These are phyloP conservation scores for Gonioctena quinquepunctata DNA, from an alignment of 1,140 invertebrate species.

Conservation along the genomic window DNA sequence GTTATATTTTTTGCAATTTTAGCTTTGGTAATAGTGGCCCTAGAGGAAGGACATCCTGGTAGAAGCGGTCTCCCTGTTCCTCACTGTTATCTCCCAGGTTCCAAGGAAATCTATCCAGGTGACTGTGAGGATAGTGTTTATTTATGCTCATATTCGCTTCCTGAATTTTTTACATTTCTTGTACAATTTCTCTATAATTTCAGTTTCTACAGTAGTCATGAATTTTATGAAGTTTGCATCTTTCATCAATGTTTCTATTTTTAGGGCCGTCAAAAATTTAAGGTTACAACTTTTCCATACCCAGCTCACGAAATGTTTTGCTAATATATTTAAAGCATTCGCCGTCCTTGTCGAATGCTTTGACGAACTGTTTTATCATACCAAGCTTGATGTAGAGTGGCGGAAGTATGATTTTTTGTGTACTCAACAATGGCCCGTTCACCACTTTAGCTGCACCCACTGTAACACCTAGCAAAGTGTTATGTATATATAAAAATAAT, in stretches of 20 bases:
- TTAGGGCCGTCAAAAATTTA: not conserved
- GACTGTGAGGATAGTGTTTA: too few species aligned
- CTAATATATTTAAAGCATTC: slow-evolving; percentile 25
- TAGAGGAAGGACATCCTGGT: too few species aligned
- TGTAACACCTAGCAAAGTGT: too few species aligned
- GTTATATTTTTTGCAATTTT: too few species aligned
- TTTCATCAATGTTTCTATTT: not conserved
- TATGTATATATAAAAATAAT: too few species aligned
- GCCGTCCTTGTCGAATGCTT: slow-evolving; percentile 40
- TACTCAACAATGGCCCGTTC: not conserved
- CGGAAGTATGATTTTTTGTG: slow-evolving; percentile 38
- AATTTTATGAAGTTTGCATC: not conserved
- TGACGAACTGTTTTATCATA: slow-evolving; percentile 49
- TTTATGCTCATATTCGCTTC: too few species aligned
- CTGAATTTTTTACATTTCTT: too few species aligned
- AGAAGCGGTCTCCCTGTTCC: too few species aligned
- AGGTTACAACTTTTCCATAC: not conserved
- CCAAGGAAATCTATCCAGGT: too few species aligned
- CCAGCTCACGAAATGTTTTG: not conserved
- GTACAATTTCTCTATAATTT: too few species aligned
- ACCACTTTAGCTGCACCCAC: slow-evolving; percentile 7
- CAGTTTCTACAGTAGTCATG: not conserved
- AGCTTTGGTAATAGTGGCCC: too few species aligned
- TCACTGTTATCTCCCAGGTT: too few species aligned
- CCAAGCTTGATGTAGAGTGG: slow-evolving; percentile 46